Base-by-base conservation (phyloP, 2,113 vertebrate species). In the Gnathonemus echidnorhynchus region DNA sequence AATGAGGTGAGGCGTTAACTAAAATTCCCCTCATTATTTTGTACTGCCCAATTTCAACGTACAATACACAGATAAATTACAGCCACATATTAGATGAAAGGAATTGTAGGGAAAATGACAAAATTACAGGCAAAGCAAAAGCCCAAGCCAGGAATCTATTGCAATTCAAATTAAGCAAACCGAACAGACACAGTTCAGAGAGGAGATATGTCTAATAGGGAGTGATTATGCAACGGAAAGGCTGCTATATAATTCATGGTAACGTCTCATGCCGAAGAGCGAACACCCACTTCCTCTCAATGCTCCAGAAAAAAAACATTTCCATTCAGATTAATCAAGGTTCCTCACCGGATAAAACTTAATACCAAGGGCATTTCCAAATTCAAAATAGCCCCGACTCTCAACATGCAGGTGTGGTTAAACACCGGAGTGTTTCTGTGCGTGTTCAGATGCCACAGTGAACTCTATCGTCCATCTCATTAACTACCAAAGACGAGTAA, bases 151-250 rank as follows among this genome's bases (percentile, higher is more conserved):
- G 13, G 62, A 5, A 56, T 87, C 19, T 19, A 87, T 39, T 87
- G 48, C 46, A 87, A 87, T 87, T 87, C n/a, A 52, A 87, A 87
- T 87, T 27, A 53, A 39, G 50, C n/a, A 27, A 87, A 53, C 10
- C 8, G 42, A 85, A 85, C 83, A 48, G 45, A 31, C 9, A 35
- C 17, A n/a, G 9, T 53, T 53, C 50, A 21, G 27, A n/a, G n/a
- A 86, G n/a, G 46, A 19, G 86, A 21, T 53, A 27, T 39, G 31
- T 49, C 49, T 52, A 87, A 87, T 53, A 56, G 49, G 48, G 83
- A 11, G 83, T n/a, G 24, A 85, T 48, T 85, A 46, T 85, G 83
- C 83, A 85, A 45, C 1, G 21, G 39, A n/a, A 85, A 85, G 19
- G 83, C 42, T 85, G 42, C 3, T 3, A 85, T 24, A 45, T 46